These are phyloP conservation scores for Silurus glanis DNA, from an alignment of 2,113 vertebrate species.

Conservation along the genomic window DNA sequence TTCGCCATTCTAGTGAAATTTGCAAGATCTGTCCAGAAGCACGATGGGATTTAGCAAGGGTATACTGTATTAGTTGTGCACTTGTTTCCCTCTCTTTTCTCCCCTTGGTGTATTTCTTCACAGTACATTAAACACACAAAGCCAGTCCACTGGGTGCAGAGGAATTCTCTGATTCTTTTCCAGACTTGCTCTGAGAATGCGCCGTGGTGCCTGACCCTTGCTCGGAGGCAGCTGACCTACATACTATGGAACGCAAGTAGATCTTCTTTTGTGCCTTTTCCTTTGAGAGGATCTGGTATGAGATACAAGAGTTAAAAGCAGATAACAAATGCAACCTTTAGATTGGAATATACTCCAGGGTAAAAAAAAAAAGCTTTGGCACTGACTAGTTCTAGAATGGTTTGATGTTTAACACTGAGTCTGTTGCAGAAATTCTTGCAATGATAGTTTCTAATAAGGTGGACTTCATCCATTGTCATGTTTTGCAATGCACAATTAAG, in stretches of 20 bases:
- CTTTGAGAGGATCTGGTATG: conserved; percentile 50
- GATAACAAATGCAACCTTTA: conserved; percentile 32
- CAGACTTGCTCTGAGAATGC: conserved; percentile 56
- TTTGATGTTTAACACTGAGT: neutral
- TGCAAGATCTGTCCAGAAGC: neutral
- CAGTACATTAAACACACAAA: conserved; percentile 56
- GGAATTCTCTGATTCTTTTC: conserved; percentile 58
- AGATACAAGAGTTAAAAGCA: conserved; percentile 59
- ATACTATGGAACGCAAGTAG: conserved; percentile 63
- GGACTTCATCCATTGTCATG: neutral
- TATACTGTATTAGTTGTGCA: conserved; percentile 27
- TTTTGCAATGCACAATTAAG: conserved; percentile 20
- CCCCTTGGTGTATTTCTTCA: conserved; percentile 46
- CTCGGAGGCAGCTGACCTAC: conserved; percentile 67
- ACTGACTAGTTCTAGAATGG: neutral
- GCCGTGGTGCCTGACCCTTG: conserved; percentile 63
- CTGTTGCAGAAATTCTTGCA: neutral
- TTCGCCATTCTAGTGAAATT: neutral
- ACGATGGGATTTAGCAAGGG: conserved; percentile 27
- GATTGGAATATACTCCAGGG: conserved; percentile 52
- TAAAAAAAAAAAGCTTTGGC: conserved; percentile 17
- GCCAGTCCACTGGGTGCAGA: conserved; percentile 51
- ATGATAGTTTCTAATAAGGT: neutral
- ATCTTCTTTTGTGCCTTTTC: conserved; percentile 63
- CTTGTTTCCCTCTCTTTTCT: conserved; percentile 1